Conservation (phyloP, 1,140 invertebrate genomes). For the Lordiphosa collinella region DNA sequence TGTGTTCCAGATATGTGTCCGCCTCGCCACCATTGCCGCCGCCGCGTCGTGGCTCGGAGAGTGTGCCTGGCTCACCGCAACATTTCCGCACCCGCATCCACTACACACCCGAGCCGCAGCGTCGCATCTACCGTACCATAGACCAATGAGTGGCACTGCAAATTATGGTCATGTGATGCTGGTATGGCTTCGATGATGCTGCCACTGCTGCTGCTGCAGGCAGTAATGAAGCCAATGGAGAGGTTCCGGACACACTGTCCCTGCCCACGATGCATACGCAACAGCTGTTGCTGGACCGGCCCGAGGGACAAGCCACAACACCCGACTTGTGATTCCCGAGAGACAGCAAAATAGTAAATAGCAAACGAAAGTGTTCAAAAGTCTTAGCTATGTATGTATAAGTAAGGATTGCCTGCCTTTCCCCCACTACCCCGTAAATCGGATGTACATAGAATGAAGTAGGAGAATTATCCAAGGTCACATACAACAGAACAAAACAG, state of each 20-base stretch:
- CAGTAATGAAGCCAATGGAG: neutral
- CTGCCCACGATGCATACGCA: neutral
- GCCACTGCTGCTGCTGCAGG: constrained; percentile 2
- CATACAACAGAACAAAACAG: too few relatives aligned
- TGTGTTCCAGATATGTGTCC: constrained; percentile 83
- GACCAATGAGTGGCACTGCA: constrained; percentile 80
- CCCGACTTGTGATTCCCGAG: constrained; percentile 2
- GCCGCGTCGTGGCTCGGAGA: constrained; percentile 85
- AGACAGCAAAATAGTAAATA: constrained; percentile 1
- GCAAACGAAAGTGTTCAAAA: constrained; percentile 67
- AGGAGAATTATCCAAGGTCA: too few relatives aligned
- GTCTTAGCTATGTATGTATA: constrained; percentile 31
- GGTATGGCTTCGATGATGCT: constrained; percentile 77
- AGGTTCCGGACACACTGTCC: neutral
- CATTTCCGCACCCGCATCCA: constrained; percentile 84
- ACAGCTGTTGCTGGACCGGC: neutral
- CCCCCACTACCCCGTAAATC: neutral
- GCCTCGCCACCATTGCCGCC: constrained; percentile 86
- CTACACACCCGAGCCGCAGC: constrained; percentile 87
- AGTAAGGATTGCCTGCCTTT: constrained; percentile 16
- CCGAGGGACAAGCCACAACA: too few relatives aligned
- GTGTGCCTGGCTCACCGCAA: constrained; percentile 86
- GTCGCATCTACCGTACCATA: constrained; percentile 83
- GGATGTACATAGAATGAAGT: constrained; percentile 21
- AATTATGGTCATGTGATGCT: constrained; percentile 80